Percentiles rank a stretch among this genome's conserved stretches.
Conservation (phyloP, 2,113 vertebrate species). For the Empidonax traillii region DNA sequence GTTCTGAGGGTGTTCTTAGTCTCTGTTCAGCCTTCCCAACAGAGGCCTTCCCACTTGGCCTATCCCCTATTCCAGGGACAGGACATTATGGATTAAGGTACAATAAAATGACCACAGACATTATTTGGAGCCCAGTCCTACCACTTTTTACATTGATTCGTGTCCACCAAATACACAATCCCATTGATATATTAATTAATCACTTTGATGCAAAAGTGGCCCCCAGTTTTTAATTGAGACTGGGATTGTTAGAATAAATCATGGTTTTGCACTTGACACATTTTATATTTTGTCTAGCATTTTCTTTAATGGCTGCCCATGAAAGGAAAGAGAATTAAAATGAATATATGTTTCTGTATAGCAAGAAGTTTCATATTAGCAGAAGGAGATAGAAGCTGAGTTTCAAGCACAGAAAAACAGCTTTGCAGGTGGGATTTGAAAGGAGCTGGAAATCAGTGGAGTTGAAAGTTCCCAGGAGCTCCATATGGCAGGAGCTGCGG, state of each 20-base stretch:
- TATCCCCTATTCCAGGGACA: neutral
- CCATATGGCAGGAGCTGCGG: slow-evolving; percentile 47
- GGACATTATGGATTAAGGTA: neutral
- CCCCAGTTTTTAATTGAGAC: neutral
- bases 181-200: neutral
- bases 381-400: slow-evolving; percentile 18
- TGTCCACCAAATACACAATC: neutral
- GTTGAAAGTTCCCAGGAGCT: slow-evolving; percentile 57
- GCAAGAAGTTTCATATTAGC: neutral
- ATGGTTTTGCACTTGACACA: neutral
- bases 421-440: slow-evolving; percentile 63
- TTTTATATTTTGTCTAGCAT: neutral
- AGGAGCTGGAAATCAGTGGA: slow-evolving; percentile 53
- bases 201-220: neutral
- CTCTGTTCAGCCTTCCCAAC: neutral
- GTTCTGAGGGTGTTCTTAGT: neutral
- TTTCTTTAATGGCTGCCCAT: neutral
- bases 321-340: neutral
- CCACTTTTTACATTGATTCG: neutral
- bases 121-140: neutral
- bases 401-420: slow-evolving; percentile 23
- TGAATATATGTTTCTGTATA: neutral
- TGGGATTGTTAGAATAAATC: neutral
- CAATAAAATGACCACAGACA: neutral
- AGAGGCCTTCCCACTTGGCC: neutral